These are phyloP conservation scores for Epizoanthus scotinus DNA, from an alignment of 92 coral and sea anemone genomes.

Conservation along the genomic window DNA sequence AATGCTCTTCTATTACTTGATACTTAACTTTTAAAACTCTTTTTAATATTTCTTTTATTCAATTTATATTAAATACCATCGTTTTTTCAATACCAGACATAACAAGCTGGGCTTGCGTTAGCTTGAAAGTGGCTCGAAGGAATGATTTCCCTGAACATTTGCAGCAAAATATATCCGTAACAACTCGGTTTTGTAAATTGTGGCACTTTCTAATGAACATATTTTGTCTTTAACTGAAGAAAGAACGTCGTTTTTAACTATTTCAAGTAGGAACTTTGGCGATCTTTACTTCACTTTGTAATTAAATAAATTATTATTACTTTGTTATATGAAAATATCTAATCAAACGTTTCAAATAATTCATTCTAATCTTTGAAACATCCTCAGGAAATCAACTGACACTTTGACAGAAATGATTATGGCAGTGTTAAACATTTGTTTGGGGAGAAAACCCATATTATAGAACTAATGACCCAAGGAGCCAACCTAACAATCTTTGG, in stretches of 20 bases:
- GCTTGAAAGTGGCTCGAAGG: too few species aligned
- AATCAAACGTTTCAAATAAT: not conserved
- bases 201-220: not conserved
- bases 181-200: not conserved
- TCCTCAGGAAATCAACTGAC: conserved; percentile 22
- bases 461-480: too few species aligned
- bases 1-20: not conserved
- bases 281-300: not conserved
- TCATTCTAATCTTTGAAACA: not conserved
- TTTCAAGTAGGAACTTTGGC: not conserved
- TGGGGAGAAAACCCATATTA: not conserved
- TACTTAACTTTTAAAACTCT: not conserved
- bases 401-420: not conserved
- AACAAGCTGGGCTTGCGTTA: not conserved
- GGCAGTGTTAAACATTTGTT: not conserved
- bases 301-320: not conserved
- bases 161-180: not conserved
- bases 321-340: not conserved
- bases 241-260: not conserved
- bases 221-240: not conserved
- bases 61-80: too few species aligned
- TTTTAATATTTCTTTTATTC: not conserved
- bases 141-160: too few species aligned
- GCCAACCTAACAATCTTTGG: not conserved
- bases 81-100: not conserved